Conservation (phyloP, 2,888 invertebrate genomes). For the Trissolcus japonicus region DNA sequence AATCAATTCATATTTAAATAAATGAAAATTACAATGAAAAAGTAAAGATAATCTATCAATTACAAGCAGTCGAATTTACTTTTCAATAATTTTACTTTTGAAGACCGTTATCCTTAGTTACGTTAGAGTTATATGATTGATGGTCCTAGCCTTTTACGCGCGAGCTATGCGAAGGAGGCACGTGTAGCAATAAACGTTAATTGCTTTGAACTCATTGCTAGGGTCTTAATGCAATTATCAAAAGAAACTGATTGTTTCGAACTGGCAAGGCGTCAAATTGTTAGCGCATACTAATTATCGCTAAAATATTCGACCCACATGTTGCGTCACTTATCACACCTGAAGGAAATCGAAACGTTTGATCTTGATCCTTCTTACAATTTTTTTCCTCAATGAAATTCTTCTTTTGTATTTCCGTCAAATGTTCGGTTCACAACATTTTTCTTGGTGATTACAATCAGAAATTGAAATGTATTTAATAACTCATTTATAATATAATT, state of each 20-base stretch:
- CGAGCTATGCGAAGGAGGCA: slow-evolving; percentile 33
- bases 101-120: neutral
- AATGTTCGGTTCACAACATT: no score
- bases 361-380: slow-evolving; percentile 14
- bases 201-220: slow-evolving; percentile 63
- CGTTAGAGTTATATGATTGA: slow-evolving; percentile 11
- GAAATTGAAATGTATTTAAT: no score
- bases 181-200: slow-evolving; percentile 65
- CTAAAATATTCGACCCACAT: slow-evolving; percentile 73
- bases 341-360: slow-evolving; percentile 24
- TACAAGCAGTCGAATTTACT: no score
- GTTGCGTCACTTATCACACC: slow-evolving; percentile 56
- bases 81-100: slow-evolving; percentile 1
- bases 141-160: slow-evolving; percentile 18
- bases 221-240: slow-evolving; percentile 65
- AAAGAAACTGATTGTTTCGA: slow-evolving; percentile 56
- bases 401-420: no score
- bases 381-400: neutral
- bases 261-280: slow-evolving; percentile 63
- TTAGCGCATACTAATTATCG: slow-evolving; percentile 67
- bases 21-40: no score
- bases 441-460: no score
- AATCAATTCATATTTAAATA: no score
- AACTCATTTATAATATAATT: no score
- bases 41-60: no score